Evolutionary conservation across 2,113 vertebrate species (phyloP), one percentile per base, ranked within the genome.

Genomic region (Aegotheles bennettii): DNA sequence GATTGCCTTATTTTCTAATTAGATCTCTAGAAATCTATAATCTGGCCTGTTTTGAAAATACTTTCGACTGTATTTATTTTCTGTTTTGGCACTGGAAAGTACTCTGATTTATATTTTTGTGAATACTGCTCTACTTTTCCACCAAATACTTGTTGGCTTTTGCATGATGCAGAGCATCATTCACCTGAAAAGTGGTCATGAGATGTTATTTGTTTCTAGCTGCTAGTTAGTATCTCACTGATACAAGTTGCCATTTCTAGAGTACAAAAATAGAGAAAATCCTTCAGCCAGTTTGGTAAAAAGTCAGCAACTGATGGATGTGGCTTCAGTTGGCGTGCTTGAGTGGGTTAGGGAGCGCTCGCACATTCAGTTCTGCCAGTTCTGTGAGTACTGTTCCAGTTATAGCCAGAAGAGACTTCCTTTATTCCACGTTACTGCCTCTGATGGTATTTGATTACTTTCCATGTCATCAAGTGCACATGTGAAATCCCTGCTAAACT

Each of bases 401-500:
- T 51, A 68, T 11, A 88, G 57, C 26, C 29, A 50, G 43, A 47
- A 83, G 43, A 87, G 16, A 5, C 18, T 76, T 85, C 29, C n/a
- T 74, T 73, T 77, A 47, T 67, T 94, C 64, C 6, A 5, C 43
- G 11, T 76, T 79, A 51, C 40, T 53, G 13, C 40, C 33, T 53
- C 57, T 71, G 57, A 38, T 56, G 59, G 16, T 23, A 47, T 29
- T 50, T 53, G 14, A 42, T 75, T 59, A 23, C 50, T 84, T 93
- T 28, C 47, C 1, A 1, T 26, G 23, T 82, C 17, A 36, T 59
- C 11, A 3, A 5, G 1, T 60, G 31, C 60, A 15, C 13, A 1
- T 63, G 6, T 70, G 20, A 75, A 75, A 84, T 78, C 35, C 76
- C 69, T 90, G n/a, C 42, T 40, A 40, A 28, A 18, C 45, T 70